Percentiles rank a stretch among this genome's conserved stretches.
These are phyloP conservation scores for Ovis aries DNA, from an alignment of 2,113 vertebrate species.

Conservation along the genomic window ARS-UI_Ramb_v3.0 NC_056061.1:8731001-8731500, in stretches of 20 bases:
- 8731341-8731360: background rate
- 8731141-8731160: background rate
- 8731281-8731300: conserved; percentile 11
- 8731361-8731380: background rate
- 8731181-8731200: conserved; percentile 25
- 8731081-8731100: background rate
- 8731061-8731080: background rate
- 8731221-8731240: background rate
- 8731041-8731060: background rate
- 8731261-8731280: background rate
- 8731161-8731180: background rate
- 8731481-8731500: background rate
- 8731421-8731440: background rate
- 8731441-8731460: background rate
- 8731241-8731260: background rate
- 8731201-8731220: conserved; percentile 22
- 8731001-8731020: background rate
- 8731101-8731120: background rate
- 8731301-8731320: background rate
- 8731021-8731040: background rate
- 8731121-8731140: background rate
- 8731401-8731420: background rate
- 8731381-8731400: background rate
- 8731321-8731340: background rate
- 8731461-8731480: background rate